phyloP scores from a whole-genome alignment of 2,113 vertebrate genomes.

The Atrichornis clamosus region DNA sequence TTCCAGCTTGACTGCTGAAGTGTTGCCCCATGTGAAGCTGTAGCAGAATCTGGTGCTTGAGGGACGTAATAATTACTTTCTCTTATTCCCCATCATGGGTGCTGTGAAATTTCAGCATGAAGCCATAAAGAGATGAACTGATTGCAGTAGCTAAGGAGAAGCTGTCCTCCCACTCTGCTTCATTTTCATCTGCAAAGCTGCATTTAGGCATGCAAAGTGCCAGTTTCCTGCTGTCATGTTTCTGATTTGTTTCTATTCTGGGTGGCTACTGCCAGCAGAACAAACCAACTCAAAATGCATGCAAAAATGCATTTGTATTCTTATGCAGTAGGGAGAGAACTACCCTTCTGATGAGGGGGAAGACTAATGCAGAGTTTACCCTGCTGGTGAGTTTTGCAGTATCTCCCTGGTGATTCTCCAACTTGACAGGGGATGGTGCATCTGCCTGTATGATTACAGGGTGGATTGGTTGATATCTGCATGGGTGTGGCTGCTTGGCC shows the following conservation, averaged over 20 bases:
- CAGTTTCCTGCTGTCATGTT: not conserved
- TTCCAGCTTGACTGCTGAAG: not conserved
- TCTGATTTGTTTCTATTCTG: not conserved
- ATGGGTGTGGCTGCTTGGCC: not conserved
- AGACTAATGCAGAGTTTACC: not conserved
- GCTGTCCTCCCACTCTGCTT: not conserved
- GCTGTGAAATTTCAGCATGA: not conserved
- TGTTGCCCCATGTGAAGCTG: not conserved
- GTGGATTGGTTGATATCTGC: not conserved
- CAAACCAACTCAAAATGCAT: not conserved
- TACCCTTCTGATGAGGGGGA: not conserved
- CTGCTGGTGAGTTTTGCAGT: not conserved
- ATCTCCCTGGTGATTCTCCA: not conserved
- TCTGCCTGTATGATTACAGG: not conserved
- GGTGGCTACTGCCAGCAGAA: not conserved
- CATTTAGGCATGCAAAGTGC: not conserved
- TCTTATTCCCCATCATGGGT: not conserved
- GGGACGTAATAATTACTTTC: not conserved
- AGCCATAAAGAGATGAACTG: not conserved
- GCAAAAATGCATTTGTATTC: not conserved
- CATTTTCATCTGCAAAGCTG: not conserved
- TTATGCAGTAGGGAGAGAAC: not conserved
- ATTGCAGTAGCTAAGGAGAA: not conserved
- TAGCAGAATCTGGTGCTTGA: not conserved
- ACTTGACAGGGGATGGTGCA: not conserved